Percentiles rank a stretch among this genome's conserved stretches.
Conservation (phyloP, 2,797 vertebrate genomes). For the Lacerta bilineata region DNA sequence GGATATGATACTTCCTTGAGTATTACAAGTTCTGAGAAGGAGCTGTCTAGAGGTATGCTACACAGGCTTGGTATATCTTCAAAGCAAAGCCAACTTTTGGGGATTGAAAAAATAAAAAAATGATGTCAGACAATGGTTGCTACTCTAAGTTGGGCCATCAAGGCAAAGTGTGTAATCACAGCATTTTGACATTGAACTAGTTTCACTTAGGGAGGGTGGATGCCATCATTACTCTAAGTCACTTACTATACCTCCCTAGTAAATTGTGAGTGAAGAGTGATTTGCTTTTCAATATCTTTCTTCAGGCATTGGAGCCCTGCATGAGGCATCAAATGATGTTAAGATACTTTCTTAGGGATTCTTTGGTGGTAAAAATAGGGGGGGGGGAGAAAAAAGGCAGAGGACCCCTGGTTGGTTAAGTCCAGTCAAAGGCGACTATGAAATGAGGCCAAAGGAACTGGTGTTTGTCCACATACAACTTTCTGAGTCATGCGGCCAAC, state of each 20-base stretch:
- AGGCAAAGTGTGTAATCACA: not conserved
- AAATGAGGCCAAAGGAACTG: no score
- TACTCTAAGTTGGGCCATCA: not conserved
- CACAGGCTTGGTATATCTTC: not conserved
- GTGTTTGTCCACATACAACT: no score
- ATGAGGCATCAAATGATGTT: not conserved
- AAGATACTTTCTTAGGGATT: not conserved
- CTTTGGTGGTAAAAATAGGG: no score
- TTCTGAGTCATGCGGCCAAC: no score
- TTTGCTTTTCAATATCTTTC: not conserved
- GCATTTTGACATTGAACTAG: not conserved
- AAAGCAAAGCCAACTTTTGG: not conserved
- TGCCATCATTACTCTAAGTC: no score
- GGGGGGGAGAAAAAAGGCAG: no score
- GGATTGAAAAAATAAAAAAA: not conserved
- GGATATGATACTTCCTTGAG: no score
- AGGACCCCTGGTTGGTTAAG: no score
- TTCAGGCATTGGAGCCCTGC: not conserved
- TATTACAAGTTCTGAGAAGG: not conserved
- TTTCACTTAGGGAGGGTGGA: not conserved
- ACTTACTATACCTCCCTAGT: not conserved
- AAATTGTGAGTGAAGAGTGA: not conserved
- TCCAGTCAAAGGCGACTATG: no score
- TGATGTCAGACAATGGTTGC: not conserved
- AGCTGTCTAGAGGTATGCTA: not conserved